Conservation (phyloP, 2,113 vertebrate genomes). For the Callocephalon fimbriatum region DNA sequence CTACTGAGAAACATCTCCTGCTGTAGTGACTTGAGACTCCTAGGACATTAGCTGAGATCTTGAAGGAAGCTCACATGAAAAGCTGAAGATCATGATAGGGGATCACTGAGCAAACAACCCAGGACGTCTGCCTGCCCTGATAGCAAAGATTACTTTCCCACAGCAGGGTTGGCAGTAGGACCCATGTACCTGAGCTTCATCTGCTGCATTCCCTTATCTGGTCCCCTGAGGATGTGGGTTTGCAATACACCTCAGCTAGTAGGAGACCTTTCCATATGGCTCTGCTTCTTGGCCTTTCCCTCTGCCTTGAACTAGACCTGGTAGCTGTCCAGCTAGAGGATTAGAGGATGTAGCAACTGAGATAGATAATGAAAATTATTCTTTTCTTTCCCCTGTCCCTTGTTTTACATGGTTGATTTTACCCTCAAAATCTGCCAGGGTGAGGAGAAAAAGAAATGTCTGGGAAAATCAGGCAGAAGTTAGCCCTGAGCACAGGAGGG, state of each 20-base stretch:
- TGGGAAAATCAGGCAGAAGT: neutral
- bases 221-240: neutral
- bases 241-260: neutral
- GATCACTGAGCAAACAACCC: neutral
- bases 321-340: neutral
- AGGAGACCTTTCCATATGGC: neutral
- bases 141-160: neutral
- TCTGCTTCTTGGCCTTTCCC: neutral
- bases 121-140: neutral
- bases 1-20: neutral
- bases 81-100: neutral
- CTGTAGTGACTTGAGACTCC: neutral
- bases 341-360: neutral
- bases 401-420: neutral
- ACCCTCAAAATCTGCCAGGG: neutral
- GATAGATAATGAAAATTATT: neutral
- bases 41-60: neutral
- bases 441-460: neutral
- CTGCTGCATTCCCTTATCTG: neutral
- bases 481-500: neutral
- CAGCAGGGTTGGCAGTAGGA: neutral
- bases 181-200: rapidly evolving
- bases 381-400: rapidly evolving
- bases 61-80: neutral
- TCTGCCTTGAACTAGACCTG: neutral